Conservation (phyloP, 2,113 vertebrate species). For the Pseudorhombus dupliciocellatus region DNA sequence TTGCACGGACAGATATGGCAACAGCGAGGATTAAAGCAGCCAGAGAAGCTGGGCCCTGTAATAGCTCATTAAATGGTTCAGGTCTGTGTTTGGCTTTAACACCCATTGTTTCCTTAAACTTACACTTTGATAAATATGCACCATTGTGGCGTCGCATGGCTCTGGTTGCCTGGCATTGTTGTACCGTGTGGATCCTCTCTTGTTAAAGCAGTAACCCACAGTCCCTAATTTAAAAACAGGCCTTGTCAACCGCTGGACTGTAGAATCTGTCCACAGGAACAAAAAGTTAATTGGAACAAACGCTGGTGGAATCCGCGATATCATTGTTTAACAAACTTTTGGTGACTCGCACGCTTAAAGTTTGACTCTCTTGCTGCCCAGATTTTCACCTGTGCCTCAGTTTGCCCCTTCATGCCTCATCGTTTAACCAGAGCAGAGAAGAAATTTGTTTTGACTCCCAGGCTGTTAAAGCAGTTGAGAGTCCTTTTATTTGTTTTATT, state of each 20-base stretch:
- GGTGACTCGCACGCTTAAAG: background rate
- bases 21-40: background rate
- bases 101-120: background rate
- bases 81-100: background rate
- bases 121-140: background rate
- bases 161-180: background rate
- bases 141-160: background rate
- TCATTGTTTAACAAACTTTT: background rate
- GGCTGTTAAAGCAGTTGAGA: background rate
- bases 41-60: background rate
- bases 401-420: background rate
- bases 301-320: background rate
- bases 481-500: background rate
- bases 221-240: background rate
- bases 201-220: background rate
- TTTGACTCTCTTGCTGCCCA: background rate
- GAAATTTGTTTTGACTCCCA: background rate
- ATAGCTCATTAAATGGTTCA: background rate
- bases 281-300: conserved; percentile 4
- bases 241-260: background rate
- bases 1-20: no score
- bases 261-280: background rate
- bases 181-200: background rate
- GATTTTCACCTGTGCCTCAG: background rate
- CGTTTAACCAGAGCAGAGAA: background rate